phyloP scores from a whole-genome alignment of 2,888 invertebrate genomes.

The Saturnia pavonia region DNA sequence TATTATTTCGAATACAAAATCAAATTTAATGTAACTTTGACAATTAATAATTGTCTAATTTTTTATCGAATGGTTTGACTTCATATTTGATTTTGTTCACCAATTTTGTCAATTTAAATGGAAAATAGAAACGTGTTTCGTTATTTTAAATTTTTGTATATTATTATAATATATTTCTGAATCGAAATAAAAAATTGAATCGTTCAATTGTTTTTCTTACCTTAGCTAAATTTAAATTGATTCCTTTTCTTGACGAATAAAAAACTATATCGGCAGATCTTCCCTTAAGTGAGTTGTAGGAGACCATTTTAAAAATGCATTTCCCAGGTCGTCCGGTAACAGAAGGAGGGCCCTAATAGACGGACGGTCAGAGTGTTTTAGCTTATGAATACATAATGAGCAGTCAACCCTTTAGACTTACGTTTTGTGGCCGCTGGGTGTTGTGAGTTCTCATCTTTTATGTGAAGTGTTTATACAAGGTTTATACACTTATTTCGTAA shows the following conservation, averaged over 20 bases:
- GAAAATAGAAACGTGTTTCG: not conserved
- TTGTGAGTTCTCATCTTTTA: conserved; percentile 42
- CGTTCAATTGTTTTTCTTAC: not conserved
- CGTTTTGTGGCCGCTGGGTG: conserved; percentile 33
- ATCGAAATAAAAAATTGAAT: not conserved
- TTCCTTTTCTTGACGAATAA: not conserved
- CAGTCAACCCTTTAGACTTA: conserved; percentile 64
- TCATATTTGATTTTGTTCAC: not conserved
- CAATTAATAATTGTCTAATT: not conserved
- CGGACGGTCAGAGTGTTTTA: conserved; percentile 65
- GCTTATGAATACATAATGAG: conserved; percentile 72
- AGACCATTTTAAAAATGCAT: conserved; percentile 66
- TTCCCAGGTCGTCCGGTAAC: conserved; percentile 42
- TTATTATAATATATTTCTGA: no score
- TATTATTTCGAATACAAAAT: not conserved
- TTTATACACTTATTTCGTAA: conserved; percentile 24
- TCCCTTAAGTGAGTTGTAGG: conserved; percentile 19
- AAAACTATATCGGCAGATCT: not conserved
- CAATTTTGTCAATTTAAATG: not conserved
- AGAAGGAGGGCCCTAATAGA: conserved; percentile 56
- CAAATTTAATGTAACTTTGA: not conserved
- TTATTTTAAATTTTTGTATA: not conserved
- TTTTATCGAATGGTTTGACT: not conserved
- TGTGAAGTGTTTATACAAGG: conserved; percentile 36
- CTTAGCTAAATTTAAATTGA: not conserved